Evolutionary conservation across 1,140 invertebrate species (phyloP).

Genomic region (Drosophila teissieri): DNA sequence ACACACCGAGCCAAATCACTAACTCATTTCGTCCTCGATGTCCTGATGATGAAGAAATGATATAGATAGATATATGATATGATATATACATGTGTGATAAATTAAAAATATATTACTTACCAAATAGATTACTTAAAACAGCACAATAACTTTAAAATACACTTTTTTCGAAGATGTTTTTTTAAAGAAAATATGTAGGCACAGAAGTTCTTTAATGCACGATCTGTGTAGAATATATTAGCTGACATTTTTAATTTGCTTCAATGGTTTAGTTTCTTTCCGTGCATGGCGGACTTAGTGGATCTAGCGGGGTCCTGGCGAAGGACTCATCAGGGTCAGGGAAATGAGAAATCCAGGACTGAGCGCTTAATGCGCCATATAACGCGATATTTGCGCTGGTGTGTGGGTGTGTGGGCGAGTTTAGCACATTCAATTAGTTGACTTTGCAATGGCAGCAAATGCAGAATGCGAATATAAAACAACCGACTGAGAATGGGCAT

Average conservation of each 20-base stretch:
- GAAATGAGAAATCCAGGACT: constrained; percentile 40
- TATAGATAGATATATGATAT: too few relatives aligned
- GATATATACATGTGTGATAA: too few relatives aligned
- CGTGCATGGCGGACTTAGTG: not conserved
- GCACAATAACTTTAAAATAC: too few relatives aligned
- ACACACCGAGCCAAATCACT: constrained; percentile 4
- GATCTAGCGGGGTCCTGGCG: constrained; percentile 3
- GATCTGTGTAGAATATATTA: too few relatives aligned
- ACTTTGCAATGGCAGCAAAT: constrained; percentile 58
- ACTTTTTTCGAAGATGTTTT: too few relatives aligned
- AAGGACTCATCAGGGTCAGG: constrained; percentile 21
- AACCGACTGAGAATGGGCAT: constrained; percentile 13
- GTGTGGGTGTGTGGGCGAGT: constrained; percentile 27
- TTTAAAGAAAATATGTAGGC: too few relatives aligned
- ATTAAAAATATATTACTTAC: too few relatives aligned
- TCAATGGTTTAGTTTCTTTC: not conserved
- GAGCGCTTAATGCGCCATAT: constrained; percentile 74
- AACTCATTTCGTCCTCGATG: not conserved
- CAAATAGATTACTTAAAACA: too few relatives aligned
- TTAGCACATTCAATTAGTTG: constrained; percentile 81
- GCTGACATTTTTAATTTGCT: too few relatives aligned
- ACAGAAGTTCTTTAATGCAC: too few relatives aligned
- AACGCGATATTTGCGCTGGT: constrained; percentile 54
- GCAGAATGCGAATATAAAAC: constrained; percentile 24
- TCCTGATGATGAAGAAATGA: too few relatives aligned